These are phyloP conservation scores for Amphimallon solstitiale DNA, from an alignment of 2,888 invertebrate species.

Conservation along the genomic window DNA sequence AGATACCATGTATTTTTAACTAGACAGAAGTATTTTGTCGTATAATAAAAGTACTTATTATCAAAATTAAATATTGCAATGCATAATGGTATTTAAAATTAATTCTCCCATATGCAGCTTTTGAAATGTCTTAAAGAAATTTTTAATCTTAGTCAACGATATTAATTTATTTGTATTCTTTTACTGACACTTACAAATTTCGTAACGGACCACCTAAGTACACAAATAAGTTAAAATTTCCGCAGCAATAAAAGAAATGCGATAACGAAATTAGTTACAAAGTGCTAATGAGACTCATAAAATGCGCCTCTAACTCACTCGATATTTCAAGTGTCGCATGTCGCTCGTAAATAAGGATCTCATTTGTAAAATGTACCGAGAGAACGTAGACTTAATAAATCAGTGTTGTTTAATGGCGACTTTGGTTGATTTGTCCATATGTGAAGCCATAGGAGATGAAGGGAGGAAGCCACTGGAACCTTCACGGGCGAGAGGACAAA, in stretches of 20 bases:
- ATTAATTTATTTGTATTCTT: no score
- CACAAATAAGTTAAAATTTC: constrained; percentile 2
- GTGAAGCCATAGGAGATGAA: constrained; percentile 43
- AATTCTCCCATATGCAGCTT: no score
- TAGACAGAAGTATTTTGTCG: no score
- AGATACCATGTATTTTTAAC: no score
- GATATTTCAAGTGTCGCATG: constrained; percentile 34
- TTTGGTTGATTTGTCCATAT: constrained; percentile 37
- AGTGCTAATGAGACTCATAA: constrained; percentile 29
- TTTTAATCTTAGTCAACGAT: no score
- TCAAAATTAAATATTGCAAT: no score
- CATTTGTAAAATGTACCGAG: constrained; percentile 38
- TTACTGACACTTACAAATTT: background rate
- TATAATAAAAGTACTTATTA: no score
- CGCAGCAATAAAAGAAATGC: background rate
- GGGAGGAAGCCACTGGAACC: constrained; percentile 35
- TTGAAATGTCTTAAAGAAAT: no score
- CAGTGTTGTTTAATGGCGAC: constrained; percentile 36
- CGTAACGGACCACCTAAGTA: constrained; percentile 11
- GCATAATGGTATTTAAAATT: background rate
- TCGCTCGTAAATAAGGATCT: constrained; percentile 37
- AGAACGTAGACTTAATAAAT: constrained; percentile 40
- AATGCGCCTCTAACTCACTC: constrained; percentile 7
- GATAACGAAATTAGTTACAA: constrained; percentile 29
- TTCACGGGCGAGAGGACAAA: constrained; percentile 49